Evolutionary conservation across 1,140 invertebrate genomes (phyloP), one percentile per base, ranked within the genome.

Genomic region (Parapsyche elsis): DNA sequence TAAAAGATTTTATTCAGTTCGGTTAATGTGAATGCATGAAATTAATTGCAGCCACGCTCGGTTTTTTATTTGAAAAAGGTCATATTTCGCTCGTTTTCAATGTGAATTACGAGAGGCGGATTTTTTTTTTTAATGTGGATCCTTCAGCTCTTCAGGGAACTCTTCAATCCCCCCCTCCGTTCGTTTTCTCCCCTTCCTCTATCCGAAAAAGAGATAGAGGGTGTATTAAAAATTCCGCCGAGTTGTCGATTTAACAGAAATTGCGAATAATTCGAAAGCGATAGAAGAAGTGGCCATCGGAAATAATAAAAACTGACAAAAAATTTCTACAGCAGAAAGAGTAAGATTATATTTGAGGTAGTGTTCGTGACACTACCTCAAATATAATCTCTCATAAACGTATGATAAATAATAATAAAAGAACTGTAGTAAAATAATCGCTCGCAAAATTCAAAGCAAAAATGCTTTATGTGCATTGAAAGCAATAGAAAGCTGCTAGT

Each of bases 201-300:
- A 38, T 53, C 49, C 12, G 10, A 71, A 38, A 73, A 23, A 0
- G 73, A 67, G 21, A 67, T 67, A 30, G 75, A 30, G 16, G 30
- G 57, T 38, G 75, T 49, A 77, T 77, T 77, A 77, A 77, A 77
- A 77, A 64, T 77, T 77, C 26, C 57, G 75, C 26, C n/a, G 75
- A 77, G 57, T 64, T n/a, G 61, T 77, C 75, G 64, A 2, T 77
- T 77, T 64, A 45, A 64, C 44, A 77, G 19, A 44, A 77, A 76
- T 76, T 76, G 49, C 74, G 57, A 77, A 76, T 64, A 64, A 64
- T 45, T 24, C 21, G 57, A 64, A 77, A 77, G 64, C 75, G 57
- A 77, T 44, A 77, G 57, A 76, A 21, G 0, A 53, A 77, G 16
- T 53, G 53, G n/a, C 23, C 75, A 45, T 49, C 30, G 30, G 57